A percentile compares a stretch with the other conserved stretches of the same genome.
These are phyloP conservation scores for Atrina japonica DNA, from an alignment of 2,888 invertebrate species.

Conservation along the genomic window DNA sequence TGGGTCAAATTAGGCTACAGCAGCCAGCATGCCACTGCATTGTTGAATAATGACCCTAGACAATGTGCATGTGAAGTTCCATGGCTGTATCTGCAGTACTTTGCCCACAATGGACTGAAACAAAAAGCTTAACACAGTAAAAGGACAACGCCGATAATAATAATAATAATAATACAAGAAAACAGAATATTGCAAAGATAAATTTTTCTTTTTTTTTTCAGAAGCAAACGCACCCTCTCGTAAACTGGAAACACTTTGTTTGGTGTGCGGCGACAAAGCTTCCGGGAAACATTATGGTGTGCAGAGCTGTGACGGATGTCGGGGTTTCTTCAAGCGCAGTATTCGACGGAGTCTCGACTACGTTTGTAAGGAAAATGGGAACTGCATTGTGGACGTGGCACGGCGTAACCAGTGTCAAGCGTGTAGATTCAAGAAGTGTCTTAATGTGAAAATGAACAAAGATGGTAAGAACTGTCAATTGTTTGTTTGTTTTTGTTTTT, in stretches of 20 bases:
- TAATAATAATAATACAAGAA: too few species aligned
- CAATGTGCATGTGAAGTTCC: too few species aligned
- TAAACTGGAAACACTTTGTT: constrained; percentile 81
- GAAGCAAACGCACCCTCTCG: constrained; percentile 43
- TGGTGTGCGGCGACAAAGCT: constrained; percentile 81
- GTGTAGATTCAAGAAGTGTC: constrained; percentile 94
- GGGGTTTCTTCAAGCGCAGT: constrained; percentile 96
- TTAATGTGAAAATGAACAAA: constrained; percentile 95
- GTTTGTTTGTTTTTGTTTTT: not conserved
- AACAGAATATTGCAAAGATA: too few species aligned
- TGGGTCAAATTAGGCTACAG: too few species aligned
- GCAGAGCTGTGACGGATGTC: constrained; percentile 83
- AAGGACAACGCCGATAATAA: too few species aligned
- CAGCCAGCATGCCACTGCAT: too few species aligned
- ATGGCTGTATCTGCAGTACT: too few species aligned
- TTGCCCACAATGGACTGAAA: too few species aligned
- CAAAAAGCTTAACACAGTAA: too few species aligned
- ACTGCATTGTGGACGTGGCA: constrained; percentile 94
- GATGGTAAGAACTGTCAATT: constrained; percentile 87
- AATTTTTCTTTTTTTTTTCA: constrained; percentile 23
- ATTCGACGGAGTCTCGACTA: constrained; percentile 94
- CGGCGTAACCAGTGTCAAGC: constrained; percentile 97
- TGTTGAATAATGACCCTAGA: too few species aligned
- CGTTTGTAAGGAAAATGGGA: constrained; percentile 93
- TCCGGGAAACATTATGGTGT: constrained; percentile 81